Evolutionary conservation across 2,113 vertebrate genomes (phyloP).

Genomic region (Nycticebus coucang): DNA sequence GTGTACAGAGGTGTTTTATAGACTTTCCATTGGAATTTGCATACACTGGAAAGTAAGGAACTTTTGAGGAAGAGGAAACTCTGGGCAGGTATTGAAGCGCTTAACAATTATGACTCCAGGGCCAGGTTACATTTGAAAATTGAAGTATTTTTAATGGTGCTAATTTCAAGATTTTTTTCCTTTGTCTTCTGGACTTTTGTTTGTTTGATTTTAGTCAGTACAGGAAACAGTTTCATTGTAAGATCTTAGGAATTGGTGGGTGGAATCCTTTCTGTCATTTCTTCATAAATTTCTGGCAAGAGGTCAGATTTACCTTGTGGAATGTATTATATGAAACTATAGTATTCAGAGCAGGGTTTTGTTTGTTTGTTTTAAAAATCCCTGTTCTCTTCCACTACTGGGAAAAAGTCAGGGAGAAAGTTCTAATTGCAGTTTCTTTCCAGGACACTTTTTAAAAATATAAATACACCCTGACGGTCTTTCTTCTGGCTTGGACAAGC

Average conservation of each 20-base stretch:
- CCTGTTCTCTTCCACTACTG: background rate
- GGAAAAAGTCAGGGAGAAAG: background rate
- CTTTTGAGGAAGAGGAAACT: background rate
- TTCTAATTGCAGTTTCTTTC: background rate
- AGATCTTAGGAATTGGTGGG: background rate
- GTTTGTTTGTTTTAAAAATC: slow-evolving; percentile 24
- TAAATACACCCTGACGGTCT: background rate
- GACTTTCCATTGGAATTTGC: background rate
- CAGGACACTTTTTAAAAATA: background rate
- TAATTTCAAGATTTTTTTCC: background rate
- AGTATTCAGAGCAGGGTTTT: background rate
- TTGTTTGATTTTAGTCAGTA: slow-evolving; percentile 38
- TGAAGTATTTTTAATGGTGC: background rate
- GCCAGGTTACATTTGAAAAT: background rate
- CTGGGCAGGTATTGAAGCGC: background rate
- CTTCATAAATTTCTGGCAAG: background rate
- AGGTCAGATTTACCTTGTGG: background rate
- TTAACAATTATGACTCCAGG: background rate
- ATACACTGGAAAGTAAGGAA: background rate
- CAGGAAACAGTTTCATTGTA: background rate
- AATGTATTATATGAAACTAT: background rate
- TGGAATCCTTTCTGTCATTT: slow-evolving; percentile 1
- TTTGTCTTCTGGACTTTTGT: background rate
- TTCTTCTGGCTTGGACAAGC: background rate
- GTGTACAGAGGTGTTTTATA: background rate